phyloP scores from a whole-genome alignment of 2,113 vertebrate genomes.

The Strix uralensis region DNA sequence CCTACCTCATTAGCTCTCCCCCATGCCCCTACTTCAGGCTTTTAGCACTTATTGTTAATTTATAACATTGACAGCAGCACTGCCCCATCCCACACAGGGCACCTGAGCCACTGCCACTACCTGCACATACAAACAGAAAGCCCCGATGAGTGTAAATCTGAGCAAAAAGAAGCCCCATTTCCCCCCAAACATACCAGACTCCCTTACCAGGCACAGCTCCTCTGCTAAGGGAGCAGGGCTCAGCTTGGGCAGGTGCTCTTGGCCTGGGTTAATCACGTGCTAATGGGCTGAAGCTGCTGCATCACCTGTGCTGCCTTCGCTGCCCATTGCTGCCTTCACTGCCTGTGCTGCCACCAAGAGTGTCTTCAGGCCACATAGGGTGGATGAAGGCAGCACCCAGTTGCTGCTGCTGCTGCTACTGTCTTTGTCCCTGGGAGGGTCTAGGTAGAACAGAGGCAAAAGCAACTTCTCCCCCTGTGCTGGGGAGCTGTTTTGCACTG shows the following conservation, averaged over 20 bases:
- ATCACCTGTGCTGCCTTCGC: not conserved
- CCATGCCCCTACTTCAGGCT: rapidly evolving
- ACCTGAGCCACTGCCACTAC: not conserved
- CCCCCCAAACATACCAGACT: rapidly evolving
- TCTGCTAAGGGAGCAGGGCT: rapidly evolving
- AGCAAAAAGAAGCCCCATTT: not conserved
- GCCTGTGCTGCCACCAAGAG: not conserved
- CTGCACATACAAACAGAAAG: rapidly evolving
- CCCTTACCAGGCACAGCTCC: not conserved
- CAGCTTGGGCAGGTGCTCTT: not conserved
- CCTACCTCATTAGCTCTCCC: not conserved
- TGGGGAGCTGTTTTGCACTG: not conserved
- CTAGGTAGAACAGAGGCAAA: not conserved
- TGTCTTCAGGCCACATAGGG: rapidly evolving
- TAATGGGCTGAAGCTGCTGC: not conserved
- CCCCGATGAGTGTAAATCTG: not conserved
- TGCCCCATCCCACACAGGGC: not conserved
- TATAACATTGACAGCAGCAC: not conserved
- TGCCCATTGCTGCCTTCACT: not conserved
- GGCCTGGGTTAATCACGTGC: not conserved
- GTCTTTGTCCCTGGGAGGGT: not conserved
- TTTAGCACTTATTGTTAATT: not conserved
- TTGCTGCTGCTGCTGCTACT: not conserved
- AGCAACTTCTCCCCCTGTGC: not conserved
- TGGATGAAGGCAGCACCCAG: not conserved